These are phyloP conservation scores for Premnoplex brunnescens DNA, from an alignment of 2,797 vertebrate genomes.

Conservation along the genomic window DNA sequence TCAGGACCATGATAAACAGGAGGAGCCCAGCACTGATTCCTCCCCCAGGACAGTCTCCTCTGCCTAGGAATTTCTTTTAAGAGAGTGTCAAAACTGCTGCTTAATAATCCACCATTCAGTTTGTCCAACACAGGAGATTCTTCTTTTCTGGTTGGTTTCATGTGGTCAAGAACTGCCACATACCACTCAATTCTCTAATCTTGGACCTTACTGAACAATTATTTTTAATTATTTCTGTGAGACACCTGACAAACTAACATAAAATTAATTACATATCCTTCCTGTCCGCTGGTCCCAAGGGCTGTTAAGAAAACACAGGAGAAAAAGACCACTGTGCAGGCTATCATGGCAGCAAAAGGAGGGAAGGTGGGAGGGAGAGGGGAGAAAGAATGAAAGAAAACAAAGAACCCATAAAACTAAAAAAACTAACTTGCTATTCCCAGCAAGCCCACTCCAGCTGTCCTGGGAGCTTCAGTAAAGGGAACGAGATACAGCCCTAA, in stretches of 20 bases:
- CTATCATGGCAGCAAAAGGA: fast-evolving
- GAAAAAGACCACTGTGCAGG: background rate
- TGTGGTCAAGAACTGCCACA: background rate
- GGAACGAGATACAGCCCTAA: background rate
- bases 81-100: background rate
- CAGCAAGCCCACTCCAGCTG: background rate
- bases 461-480: background rate
- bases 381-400: background rate
- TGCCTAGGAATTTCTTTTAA: background rate
- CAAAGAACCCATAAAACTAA: background rate
- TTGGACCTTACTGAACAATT: background rate
- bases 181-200: background rate
- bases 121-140: background rate
- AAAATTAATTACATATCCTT: background rate
- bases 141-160: background rate
- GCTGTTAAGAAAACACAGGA: background rate
- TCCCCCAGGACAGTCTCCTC: background rate
- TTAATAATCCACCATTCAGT: background rate
- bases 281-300: background rate
- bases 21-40: background rate
- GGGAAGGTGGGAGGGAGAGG: background rate
- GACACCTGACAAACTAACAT: background rate
- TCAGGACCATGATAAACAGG: background rate
- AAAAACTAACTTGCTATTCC: background rate
- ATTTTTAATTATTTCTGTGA: background rate